Conservation (phyloP, 2,888 invertebrate genomes). For the Acanthosoma haemorrhoidale region DNA sequence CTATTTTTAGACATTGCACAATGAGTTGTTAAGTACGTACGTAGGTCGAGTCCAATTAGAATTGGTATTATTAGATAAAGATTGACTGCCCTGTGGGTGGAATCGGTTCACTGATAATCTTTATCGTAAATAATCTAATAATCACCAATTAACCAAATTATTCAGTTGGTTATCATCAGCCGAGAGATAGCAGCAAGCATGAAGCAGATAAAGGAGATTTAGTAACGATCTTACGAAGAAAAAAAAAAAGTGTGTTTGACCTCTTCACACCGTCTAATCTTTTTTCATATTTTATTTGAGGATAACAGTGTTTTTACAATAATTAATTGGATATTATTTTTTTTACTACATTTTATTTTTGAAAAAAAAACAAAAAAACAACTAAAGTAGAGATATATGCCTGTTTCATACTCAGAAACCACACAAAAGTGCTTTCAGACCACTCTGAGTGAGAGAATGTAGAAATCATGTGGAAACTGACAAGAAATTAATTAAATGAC, state of each 20-base stretch:
- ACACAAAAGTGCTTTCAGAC: no score
- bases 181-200: not conserved
- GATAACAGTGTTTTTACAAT: not conserved
- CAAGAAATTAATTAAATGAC: no score
- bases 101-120: not conserved
- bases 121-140: slow-evolving; percentile 13
- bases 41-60: not conserved
- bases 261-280: not conserved
- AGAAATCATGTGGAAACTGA: no score
- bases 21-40: no score
- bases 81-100: slow-evolving; percentile 5
- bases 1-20: no score
- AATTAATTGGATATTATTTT: no score
- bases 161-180: slow-evolving; percentile 2
- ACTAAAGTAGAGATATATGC: not conserved
- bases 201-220: not conserved
- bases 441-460: no score
- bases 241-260: no score
- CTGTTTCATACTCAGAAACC: not conserved
- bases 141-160: slow-evolving; percentile 26
- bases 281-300: not conserved
- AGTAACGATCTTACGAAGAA: slow-evolving; percentile 11
- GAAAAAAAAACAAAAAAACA: not conserved
- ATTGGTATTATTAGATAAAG: no score
- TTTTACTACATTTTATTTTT: no score